These are phyloP conservation scores for Oncorhynchus kisutch DNA, from an alignment of 2,113 vertebrate genomes.

Conservation along the genomic window DNA sequence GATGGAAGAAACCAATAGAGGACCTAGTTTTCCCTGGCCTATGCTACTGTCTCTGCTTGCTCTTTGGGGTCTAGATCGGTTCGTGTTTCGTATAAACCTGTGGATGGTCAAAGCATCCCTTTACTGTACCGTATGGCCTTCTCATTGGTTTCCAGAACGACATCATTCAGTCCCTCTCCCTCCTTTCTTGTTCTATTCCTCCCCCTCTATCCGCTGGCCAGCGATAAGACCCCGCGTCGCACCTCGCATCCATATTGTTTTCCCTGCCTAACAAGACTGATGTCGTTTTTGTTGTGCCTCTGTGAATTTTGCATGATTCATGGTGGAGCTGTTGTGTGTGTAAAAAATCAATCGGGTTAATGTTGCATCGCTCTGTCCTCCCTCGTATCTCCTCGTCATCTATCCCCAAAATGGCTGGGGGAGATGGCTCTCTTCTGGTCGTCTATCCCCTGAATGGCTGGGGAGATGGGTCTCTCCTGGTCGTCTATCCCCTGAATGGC, in stretches of 20 bases:
- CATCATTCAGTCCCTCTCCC: background rate
- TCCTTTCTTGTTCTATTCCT: constrained; percentile 41
- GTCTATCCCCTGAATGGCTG: no score
- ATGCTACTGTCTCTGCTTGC: background rate
- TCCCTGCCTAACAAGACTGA: constrained; percentile 68
- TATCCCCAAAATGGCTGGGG: background rate
- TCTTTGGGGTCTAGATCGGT: constrained; percentile 7
- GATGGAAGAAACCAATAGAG: no score
- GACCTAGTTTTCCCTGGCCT: no score
- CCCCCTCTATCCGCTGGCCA: constrained; percentile 26
- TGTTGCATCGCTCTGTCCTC: constrained; percentile 56
- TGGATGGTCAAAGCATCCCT: no score
- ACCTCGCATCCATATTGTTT: constrained; percentile 57
- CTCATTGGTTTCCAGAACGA: background rate
- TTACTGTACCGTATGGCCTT: no score
- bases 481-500: background rate
- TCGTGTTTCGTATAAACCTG: background rate
- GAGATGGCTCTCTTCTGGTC: constrained; percentile 13
- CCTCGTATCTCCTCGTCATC: background rate
- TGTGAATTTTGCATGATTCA: constrained; percentile 61
- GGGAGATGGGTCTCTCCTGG: constrained; percentile 12
- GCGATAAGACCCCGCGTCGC: constrained; percentile 38
- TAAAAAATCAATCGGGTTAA: constrained; percentile 74
- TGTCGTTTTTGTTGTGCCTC: constrained; percentile 21
- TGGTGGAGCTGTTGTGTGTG: constrained; percentile 37